Percentiles rank a stretch among this genome's conserved stretches.
Conservation (phyloP, 2,888 invertebrate genomes). For the Ophion costatus region DNA sequence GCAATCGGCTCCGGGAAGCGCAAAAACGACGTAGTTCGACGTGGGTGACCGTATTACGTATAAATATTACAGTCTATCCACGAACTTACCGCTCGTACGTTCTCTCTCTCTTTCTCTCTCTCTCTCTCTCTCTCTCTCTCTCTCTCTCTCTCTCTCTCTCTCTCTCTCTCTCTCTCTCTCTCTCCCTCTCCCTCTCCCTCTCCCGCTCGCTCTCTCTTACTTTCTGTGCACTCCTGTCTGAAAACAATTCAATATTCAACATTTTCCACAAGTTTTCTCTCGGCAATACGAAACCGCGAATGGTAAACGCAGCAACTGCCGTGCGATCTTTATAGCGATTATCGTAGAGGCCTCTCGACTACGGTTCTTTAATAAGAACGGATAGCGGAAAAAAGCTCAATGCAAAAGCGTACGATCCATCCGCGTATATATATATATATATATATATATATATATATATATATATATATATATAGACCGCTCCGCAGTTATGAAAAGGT, state of each 20-base stretch:
- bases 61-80: conserved; percentile 43
- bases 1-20: conserved; percentile 25
- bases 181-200: background rate
- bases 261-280: conserved; percentile 18
- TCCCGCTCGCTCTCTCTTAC: background rate
- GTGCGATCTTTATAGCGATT: conserved; percentile 35
- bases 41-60: conserved; percentile 39
- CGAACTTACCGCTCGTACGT: conserved; percentile 9
- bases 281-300: conserved; percentile 6
- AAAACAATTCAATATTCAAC: conserved; percentile 28
- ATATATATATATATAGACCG: background rate
- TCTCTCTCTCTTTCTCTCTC: conserved; percentile 5
- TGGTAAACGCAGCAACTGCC: conserved; percentile 7
- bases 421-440: background rate
- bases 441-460: no score
- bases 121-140: background rate
- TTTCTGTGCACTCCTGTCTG: background rate
- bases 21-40: conserved; percentile 15
- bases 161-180: background rate
- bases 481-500: conserved; percentile 18
- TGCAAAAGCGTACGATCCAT: background rate
- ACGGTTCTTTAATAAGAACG: conserved; percentile 20
- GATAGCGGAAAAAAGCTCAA: conserved; percentile 6
- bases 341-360: conserved; percentile 3
- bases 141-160: background rate